A percentile compares a stretch with the other conserved stretches of the same genome.
Conservation (phyloP, 2,797 vertebrate genomes). For the Gastrophryne carolinensis region DNA sequence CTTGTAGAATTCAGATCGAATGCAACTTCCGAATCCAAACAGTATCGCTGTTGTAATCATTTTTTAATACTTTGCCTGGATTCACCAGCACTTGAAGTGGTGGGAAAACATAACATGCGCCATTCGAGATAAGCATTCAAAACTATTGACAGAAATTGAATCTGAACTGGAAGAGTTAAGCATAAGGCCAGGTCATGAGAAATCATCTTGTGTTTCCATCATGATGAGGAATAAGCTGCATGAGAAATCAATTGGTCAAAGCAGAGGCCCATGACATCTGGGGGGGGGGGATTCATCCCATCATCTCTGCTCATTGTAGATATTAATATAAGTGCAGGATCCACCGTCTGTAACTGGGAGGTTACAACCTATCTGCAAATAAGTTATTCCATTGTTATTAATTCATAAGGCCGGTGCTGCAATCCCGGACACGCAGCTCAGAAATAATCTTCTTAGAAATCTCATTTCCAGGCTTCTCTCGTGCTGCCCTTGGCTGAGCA, state of each 20-base stretch:
- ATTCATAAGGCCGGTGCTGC: neutral
- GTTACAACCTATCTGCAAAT: neutral
- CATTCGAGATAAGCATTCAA: no score
- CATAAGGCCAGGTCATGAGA: neutral
- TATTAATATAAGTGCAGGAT: no score
- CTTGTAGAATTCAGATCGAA: no score
- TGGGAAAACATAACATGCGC: no score
- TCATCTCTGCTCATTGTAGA: no score
- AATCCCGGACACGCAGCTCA: neutral
- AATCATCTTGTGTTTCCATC: neutral
- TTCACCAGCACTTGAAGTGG: no score
- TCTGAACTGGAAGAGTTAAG: neutral
- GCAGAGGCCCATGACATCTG: neutral
- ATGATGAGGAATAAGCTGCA: neutral
- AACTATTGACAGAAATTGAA: neutral
- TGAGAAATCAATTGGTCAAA: slow-evolving; percentile 1
- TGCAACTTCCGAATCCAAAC: no score
- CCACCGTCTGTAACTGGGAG: no score
- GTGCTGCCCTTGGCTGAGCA: slow-evolving; percentile 33
- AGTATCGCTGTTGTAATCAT: no score
- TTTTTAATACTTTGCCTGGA: no score
- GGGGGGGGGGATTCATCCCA: no score
- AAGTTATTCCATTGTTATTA: neutral
- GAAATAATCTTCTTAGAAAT: slow-evolving; percentile 31
- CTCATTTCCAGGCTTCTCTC: slow-evolving; percentile 27